Conservation (phyloP, 2,113 vertebrate genomes). For the Petromus typicus region DNA sequence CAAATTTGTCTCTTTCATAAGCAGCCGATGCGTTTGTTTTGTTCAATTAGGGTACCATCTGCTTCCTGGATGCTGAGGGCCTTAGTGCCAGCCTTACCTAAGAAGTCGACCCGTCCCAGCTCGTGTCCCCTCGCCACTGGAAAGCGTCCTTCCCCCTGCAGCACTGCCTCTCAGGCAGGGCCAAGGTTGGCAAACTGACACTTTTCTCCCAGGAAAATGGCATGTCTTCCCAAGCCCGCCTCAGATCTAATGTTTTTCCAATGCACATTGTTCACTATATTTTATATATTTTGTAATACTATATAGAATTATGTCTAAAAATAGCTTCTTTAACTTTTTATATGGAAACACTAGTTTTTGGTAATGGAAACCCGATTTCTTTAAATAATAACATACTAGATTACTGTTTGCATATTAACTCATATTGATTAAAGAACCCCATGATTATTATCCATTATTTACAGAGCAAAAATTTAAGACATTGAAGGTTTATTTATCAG, state of each 20-base stretch:
- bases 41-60: constrained; percentile 66
- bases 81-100: constrained; percentile 39
- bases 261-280: neutral
- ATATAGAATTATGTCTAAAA: neutral
- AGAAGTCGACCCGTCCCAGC: neutral
- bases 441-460: neutral
- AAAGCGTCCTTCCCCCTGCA: constrained; percentile 1
- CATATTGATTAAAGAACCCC: neutral
- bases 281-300: constrained; percentile 3
- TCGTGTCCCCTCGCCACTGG: neutral
- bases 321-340: neutral
- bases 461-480: neutral
- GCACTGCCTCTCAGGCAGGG: neutral
- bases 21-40: constrained; percentile 24
- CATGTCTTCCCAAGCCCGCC: neutral
- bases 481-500: neutral
- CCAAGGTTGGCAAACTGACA: neutral
- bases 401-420: neutral
- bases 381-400: constrained; percentile 13
- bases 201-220: neutral
- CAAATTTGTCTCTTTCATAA: constrained; percentile 71
- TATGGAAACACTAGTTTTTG: neutral
- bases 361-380: constrained; percentile 5
- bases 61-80: constrained; percentile 56
- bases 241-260: neutral